Conservation (phyloP, 2,113 vertebrate genomes). For the Cyanoderma ruficeps region DNA sequence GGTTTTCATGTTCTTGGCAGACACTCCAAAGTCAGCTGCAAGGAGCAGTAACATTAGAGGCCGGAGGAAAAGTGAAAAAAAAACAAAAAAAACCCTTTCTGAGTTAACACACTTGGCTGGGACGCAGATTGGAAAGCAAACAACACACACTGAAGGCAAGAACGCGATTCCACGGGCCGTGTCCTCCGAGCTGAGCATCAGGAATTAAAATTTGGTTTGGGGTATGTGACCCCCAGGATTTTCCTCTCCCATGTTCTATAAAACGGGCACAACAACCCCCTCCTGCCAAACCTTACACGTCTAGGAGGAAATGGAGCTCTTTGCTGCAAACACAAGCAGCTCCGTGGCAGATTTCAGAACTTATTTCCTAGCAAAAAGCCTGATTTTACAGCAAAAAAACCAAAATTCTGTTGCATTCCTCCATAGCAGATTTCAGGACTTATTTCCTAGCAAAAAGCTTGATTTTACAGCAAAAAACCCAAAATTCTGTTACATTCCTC, state of each 20-base stretch:
- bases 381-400: background rate
- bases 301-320: background rate
- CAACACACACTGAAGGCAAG: background rate
- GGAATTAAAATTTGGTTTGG: background rate
- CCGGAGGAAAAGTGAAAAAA: background rate
- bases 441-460: background rate
- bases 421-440: background rate
- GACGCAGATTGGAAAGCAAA: background rate
- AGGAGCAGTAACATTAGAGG: slow-evolving; percentile 40
- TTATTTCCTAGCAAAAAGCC: background rate
- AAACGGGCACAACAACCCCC: background rate
- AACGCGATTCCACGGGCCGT: background rate
- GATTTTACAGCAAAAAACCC: background rate
- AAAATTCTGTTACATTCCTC: too few relatives aligned
- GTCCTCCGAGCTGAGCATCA: background rate
- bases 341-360: background rate
- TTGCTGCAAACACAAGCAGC: background rate
- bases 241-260: background rate
- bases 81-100: background rate
- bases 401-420: background rate
- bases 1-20: slow-evolving; percentile 94
- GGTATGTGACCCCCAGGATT: background rate
- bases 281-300: background rate
- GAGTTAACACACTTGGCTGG: slow-evolving; percentile 12
- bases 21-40: slow-evolving; percentile 96